A percentile compares a stretch with the other conserved stretches of the same genome.
Evolutionary conservation across 2,113 vertebrate species (phyloP).

Genomic region (Neomonachus schauinslandi): DNA sequence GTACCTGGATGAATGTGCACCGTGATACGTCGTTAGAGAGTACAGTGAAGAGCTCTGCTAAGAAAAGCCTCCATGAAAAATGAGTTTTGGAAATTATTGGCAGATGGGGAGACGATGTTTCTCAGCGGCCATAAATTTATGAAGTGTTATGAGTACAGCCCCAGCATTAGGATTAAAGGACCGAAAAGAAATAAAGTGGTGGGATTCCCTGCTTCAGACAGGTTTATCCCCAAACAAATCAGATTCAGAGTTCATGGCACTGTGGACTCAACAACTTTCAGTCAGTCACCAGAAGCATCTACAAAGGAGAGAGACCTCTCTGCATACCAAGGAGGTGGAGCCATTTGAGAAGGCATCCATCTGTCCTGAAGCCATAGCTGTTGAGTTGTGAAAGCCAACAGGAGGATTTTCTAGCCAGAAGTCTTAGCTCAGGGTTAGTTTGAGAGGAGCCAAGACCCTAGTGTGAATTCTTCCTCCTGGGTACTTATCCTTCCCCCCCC

Average conservation of each 20-base stretch:
- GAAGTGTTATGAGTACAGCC: neutral
- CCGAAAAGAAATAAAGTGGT: conserved; percentile 5
- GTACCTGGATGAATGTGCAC: neutral
- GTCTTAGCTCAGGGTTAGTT: neutral
- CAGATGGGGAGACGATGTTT: neutral
- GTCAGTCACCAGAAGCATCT: neutral
- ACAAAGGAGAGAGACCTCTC: neutral
- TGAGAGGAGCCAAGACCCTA: neutral
- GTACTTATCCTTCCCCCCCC: neutral
- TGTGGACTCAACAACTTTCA: neutral
- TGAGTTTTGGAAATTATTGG: neutral
- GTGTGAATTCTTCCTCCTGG: neutral
- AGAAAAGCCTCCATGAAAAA: neutral
- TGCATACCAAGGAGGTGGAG: accelerated
- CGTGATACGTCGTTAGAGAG: accelerated
- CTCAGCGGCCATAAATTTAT: conserved; percentile 23
- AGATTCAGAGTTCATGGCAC: neutral
- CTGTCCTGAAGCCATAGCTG: neutral
- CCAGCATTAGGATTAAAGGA: conserved; percentile 11
- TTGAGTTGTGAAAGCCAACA: neutral
- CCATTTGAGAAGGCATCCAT: neutral
- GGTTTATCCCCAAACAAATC: conserved; percentile 61
- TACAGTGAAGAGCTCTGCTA: neutral
- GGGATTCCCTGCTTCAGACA: conserved; percentile 28
- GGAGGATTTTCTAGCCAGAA: neutral